Base-by-base conservation (phyloP, 2,888 invertebrate species). In the Lepeophtheirus nordmannii region DNA sequence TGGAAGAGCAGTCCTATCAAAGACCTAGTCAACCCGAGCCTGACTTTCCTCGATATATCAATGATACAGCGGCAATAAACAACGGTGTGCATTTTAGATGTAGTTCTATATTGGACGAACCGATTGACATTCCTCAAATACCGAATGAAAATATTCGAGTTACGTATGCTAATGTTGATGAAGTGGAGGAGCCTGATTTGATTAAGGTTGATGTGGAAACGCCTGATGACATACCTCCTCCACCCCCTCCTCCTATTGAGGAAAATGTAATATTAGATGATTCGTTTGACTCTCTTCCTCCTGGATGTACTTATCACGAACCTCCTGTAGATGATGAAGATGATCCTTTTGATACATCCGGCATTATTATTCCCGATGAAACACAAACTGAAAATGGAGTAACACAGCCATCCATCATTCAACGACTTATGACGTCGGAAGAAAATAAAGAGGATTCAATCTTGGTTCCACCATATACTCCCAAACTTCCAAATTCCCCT, bases 281-380 rank as follows among this genome's bases (percentile, higher is more conserved):
- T 10, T 65, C 65, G n/a, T 65, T 65, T 65, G 22, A 17, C 38
- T 65, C 65, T 10, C 56, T 65, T 17, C 65, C 65, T 12, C 57
- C 58, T 37, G 65, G 65, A 8, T 53, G 38, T 23, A 58, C 30
- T 12, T 65, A 65, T 20, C 65, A 65, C 30, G 14, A 56, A 20
- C 65, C 65, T 38, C 65, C 65, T n/a, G n/a, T 1, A 17, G 8
- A 23, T 11, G 22, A 20, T 12, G 67, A 65, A 39, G 40, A 38
- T 10, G 84, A 85, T 76, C 85, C 85, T 0, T 85, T 85, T 70
- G 85, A 85, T 71, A 85, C 85, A 0, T 82, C 82, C 0, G 71
- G 73, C 3, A 74, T 79, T 11, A 20, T 39, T 56, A 30, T 67
- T 30, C 58, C 37, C 20, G 41, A 39, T 2, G 62, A 62, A 41